Evolutionary conservation across 2,113 vertebrate species (phyloP).

Genomic region (Cebidichthys violaceus): DNA sequence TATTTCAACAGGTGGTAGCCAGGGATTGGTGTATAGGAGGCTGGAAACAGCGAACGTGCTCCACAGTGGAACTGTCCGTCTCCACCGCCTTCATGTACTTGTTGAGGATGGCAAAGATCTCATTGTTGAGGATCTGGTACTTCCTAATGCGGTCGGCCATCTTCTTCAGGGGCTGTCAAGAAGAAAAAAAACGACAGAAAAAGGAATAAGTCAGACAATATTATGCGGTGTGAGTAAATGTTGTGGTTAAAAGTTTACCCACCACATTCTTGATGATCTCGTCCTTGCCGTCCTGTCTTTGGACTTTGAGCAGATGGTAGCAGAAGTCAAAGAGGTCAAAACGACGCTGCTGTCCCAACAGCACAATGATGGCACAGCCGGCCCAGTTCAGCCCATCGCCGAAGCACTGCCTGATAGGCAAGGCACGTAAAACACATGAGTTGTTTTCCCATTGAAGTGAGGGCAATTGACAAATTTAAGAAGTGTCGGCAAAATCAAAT

Average conservation of each 20-base stretch:
- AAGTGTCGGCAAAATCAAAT: neutral
- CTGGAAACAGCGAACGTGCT: slow-evolving; percentile 99
- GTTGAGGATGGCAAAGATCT: slow-evolving; percentile 99
- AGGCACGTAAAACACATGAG: neutral
- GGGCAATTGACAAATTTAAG: neutral
- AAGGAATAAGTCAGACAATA: neutral
- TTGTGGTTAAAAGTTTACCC: slow-evolving; percentile 57
- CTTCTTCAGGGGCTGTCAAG: slow-evolving; percentile 94
- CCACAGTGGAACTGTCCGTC: slow-evolving; percentile 98
- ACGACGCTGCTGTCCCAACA: slow-evolving; percentile 96
- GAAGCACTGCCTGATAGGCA: slow-evolving; percentile 91
- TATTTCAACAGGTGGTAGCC: slow-evolving; percentile 95
- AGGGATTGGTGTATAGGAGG: slow-evolving; percentile 99
- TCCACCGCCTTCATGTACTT: slow-evolving; percentile 99
- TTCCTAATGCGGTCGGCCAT: slow-evolving; percentile 99
- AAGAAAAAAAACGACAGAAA: slow-evolving; percentile 6
- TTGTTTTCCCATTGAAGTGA: neutral
- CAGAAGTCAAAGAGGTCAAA: slow-evolving; percentile 99
- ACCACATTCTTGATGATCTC: slow-evolving; percentile 99
- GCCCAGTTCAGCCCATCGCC: slow-evolving; percentile 99
- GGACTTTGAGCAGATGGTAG: slow-evolving; percentile 98
- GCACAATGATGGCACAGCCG: slow-evolving; percentile 96
- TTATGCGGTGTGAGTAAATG: too few relatives aligned
- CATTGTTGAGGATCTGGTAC: slow-evolving; percentile 99
- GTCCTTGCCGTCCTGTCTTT: slow-evolving; percentile 98